A percentile compares a stretch with the other conserved stretches of the same genome.
These are phyloP conservation scores for Bradypodion ventrale DNA, from an alignment of 2,797 vertebrate species.

Conservation along the genomic window DNA sequence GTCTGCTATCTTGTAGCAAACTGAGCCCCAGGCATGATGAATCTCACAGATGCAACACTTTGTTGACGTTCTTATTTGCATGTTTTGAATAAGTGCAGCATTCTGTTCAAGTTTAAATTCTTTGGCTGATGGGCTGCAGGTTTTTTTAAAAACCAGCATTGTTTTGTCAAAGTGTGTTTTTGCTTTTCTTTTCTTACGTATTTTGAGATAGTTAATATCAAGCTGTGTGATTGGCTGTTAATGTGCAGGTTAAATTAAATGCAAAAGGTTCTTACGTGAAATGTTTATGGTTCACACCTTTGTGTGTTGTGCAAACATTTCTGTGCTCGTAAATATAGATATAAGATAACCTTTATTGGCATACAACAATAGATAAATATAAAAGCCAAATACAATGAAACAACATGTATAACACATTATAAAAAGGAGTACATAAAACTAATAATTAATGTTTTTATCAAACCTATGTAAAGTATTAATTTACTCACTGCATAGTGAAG, in stretches of 20 bases:
- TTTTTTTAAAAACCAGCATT: accelerated
- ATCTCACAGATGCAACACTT: background rate
- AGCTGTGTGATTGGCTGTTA: background rate
- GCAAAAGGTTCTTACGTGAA: background rate
- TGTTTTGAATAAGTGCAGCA: background rate
- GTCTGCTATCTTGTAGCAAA: too few relatives aligned
- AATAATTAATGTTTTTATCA: too few relatives aligned
- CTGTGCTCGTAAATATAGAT: too few relatives aligned
- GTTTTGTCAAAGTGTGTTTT: background rate
- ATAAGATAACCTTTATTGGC: too few relatives aligned
- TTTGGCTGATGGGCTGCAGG: accelerated
- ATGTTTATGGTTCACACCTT: background rate
- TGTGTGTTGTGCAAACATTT: background rate
- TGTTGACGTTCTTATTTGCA: accelerated
- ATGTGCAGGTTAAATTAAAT: too few relatives aligned
- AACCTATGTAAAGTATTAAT: too few relatives aligned
- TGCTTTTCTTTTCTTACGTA: background rate
- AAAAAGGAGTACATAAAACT: too few relatives aligned
- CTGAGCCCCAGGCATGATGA: background rate
- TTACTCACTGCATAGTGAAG: too few relatives aligned
- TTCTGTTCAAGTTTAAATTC: background rate
- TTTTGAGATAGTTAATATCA: background rate
- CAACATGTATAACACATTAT: too few relatives aligned
- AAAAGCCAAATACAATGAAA: too few relatives aligned
- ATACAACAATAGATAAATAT: too few relatives aligned